Conservation (phyloP, 2,113 vertebrate genomes). For the Actenoides lindsayi region DNA sequence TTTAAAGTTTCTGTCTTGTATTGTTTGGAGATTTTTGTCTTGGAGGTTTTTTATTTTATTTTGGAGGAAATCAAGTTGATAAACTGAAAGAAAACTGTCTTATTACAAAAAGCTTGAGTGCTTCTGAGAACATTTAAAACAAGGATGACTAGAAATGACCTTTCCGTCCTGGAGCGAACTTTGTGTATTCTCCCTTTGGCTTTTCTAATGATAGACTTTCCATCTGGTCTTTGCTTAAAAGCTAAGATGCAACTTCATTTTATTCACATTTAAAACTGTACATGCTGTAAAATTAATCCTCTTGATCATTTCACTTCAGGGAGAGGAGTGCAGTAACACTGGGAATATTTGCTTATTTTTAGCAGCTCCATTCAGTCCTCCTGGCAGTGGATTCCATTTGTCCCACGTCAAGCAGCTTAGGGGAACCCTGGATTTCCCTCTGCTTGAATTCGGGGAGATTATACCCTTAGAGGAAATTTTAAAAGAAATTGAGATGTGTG, state of each 20-base stretch:
- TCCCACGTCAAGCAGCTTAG: neutral
- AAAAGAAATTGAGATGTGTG: neutral
- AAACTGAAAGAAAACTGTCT: slow-evolving; percentile 14
- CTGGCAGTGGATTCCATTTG: neutral
- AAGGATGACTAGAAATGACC: slow-evolving; percentile 68
- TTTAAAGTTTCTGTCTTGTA: slow-evolving; percentile 23
- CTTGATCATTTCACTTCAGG: slow-evolving; percentile 54
- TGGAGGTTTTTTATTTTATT: neutral
- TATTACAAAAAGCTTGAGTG: slow-evolving; percentile 45
- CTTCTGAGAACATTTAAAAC: slow-evolving; percentile 57
- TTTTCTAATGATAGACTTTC: slow-evolving; percentile 70
- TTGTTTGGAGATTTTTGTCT: slow-evolving; percentile 15
- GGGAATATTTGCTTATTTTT: slow-evolving; percentile 45
- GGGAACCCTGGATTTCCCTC: neutral
- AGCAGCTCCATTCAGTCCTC: neutral
- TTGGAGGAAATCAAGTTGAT: slow-evolving; percentile 31
- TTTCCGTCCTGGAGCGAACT: slow-evolving; percentile 58
- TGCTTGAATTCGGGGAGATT: neutral
- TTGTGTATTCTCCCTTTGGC: slow-evolving; percentile 60
- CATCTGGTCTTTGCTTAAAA: slow-evolving; percentile 69
- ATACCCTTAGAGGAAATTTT: neutral
- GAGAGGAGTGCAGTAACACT: neutral
- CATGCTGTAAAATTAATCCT: slow-evolving; percentile 50
- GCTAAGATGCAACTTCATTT: slow-evolving; percentile 19
- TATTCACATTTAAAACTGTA: slow-evolving; percentile 31